These are phyloP conservation scores for Bombus waltoni DNA, from an alignment of 1,140 invertebrate species.

Conservation along the genomic window DNA sequence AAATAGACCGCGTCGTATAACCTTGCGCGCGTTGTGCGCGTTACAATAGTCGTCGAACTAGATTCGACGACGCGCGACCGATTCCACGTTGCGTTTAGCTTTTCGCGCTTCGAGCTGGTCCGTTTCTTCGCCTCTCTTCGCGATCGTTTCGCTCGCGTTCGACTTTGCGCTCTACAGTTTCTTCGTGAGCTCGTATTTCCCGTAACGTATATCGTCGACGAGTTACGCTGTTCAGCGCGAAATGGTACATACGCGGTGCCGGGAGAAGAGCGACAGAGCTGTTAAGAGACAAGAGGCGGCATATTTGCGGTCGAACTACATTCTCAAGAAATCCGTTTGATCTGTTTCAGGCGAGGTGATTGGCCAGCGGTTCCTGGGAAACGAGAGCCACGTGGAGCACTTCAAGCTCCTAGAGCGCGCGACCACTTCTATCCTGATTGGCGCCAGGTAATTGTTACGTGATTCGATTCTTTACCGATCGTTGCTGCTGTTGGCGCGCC, in stretches of 20 bases:
- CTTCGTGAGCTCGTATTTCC: too few relatives aligned
- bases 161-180: neutral
- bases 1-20: neutral
- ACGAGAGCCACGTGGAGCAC: conserved; percentile 85
- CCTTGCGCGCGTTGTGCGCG: neutral
- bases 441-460: conserved; percentile 85
- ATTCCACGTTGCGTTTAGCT: neutral
- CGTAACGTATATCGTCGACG: too few relatives aligned
- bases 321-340: conserved; percentile 14
- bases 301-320: neutral
- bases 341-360: conserved; percentile 83
- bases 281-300: neutral
- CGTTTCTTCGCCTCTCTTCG: neutral
- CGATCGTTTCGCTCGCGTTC: neutral
- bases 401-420: conserved; percentile 87
- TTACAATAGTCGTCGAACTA: neutral
- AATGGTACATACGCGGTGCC: too few relatives aligned
- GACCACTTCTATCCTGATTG: conserved; percentile 86
- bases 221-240: too few relatives aligned
- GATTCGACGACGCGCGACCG: neutral
- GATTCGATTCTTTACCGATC: conserved; percentile 57
- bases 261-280: too few relatives aligned
- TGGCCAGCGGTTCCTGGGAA: conserved; percentile 84
- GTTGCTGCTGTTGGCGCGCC: neutral
- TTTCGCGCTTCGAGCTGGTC: neutral